Conservation (phyloP, 2,888 invertebrate genomes). For the Andrena bicolor region DNA sequence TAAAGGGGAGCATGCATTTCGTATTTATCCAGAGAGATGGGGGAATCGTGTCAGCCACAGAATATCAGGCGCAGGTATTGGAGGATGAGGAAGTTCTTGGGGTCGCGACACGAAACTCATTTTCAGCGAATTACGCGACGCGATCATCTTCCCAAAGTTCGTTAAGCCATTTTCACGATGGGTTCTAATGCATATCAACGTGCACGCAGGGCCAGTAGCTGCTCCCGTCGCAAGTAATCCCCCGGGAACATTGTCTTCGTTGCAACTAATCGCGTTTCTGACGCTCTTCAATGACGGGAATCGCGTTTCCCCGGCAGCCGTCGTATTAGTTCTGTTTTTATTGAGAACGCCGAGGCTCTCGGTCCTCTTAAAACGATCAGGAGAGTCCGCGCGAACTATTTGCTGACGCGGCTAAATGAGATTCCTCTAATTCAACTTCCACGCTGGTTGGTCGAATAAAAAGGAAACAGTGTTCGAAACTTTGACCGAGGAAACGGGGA, state of each 20-base stretch:
- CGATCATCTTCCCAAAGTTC: conserved; percentile 43
- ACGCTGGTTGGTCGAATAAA: too few species aligned
- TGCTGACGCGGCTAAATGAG: too few species aligned
- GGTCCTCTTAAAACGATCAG: too few species aligned
- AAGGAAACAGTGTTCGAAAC: not conserved
- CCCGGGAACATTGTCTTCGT: not conserved
- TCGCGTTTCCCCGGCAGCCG: not conserved
- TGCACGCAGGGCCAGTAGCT: not conserved
- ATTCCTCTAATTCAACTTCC: too few species aligned
- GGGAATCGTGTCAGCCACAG: not conserved
- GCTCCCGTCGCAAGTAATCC: conserved; percentile 21
- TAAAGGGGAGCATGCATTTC: too few species aligned
- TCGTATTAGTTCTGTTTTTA: not conserved
- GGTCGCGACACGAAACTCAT: conserved; percentile 7
- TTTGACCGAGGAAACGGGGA: not conserved
- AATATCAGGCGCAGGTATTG: not conserved
- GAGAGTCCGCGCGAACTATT: too few species aligned
- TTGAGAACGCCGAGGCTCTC: too few species aligned
- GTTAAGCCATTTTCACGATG: conserved; percentile 34
- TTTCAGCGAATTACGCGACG: conserved; percentile 33
- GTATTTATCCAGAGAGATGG: not conserved
- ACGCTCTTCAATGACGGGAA: not conserved
- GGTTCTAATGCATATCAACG: conserved; percentile 36
- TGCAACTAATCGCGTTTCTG: conserved; percentile 33
- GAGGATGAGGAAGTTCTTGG: not conserved